Conservation (phyloP, 2,113 vertebrate species). For the Penelope pileata region DNA sequence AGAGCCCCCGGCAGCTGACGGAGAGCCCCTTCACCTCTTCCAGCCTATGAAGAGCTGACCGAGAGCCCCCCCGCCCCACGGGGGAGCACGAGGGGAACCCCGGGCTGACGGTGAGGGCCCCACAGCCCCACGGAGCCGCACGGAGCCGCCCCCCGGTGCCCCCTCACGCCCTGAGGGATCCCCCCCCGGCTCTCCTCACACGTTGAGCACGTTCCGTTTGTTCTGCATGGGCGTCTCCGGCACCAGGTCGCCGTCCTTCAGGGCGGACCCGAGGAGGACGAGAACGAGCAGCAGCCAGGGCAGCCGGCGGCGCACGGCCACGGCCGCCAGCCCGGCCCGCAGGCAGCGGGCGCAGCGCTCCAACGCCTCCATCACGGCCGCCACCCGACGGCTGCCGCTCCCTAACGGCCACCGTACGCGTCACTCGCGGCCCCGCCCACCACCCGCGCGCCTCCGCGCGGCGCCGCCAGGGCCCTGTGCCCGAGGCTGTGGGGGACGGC, state of each 20-base stretch:
- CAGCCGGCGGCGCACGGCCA: constrained; percentile 58
- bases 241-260: constrained; percentile 79
- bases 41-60: too few species aligned
- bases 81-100: too few species aligned
- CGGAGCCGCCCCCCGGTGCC: neutral
- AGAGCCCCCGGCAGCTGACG: rapidly evolving
- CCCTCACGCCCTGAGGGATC: too few species aligned
- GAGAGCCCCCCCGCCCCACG: neutral
- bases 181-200: constrained; percentile 80
- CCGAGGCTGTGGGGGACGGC: neutral
- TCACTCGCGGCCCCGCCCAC: neutral
- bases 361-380: neutral
- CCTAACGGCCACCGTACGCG: neutral
- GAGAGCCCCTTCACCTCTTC: neutral
- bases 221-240: constrained; percentile 82
- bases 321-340: constrained; percentile 8
- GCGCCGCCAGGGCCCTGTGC: rapidly evolving
- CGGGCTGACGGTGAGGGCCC: too few species aligned
- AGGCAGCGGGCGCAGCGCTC: neutral
- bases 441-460: neutral
- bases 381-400: neutral
- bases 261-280: constrained; percentile 78
- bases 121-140: too few species aligned
- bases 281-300: constrained; percentile 75
- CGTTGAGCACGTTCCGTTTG: constrained; percentile 87